phyloP scores from a whole-genome alignment of 2,888 invertebrate species.

The Acrocyrtus sp. region DNA sequence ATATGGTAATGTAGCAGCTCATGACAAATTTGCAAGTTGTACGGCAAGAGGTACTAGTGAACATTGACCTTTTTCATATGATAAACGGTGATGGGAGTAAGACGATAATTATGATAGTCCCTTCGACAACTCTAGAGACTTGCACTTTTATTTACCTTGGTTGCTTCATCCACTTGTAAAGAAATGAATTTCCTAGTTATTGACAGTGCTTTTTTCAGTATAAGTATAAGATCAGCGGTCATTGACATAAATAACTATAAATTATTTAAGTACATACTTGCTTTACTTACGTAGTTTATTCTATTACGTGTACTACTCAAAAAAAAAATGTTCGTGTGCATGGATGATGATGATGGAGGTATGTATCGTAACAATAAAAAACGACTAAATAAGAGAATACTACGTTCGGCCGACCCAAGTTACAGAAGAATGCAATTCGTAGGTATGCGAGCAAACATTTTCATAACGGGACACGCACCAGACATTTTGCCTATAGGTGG shows the following conservation, averaged over 20 bases:
- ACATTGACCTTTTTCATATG: slow-evolving; percentile 54
- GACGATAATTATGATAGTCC: not conserved
- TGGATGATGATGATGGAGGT: no score
- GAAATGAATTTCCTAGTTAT: slow-evolving; percentile 53
- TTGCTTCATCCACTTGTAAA: slow-evolving; percentile 7
- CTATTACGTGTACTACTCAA: no score
- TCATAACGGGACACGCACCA: slow-evolving; percentile 35
- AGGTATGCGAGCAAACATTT: slow-evolving; percentile 12
- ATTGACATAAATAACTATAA: slow-evolving; percentile 48
- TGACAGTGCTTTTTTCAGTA: slow-evolving; percentile 28
- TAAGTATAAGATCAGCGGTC: slow-evolving; percentile 38
- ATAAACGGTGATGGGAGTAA: no score
- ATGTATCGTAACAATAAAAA: not conserved
- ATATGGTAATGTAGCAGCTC: slow-evolving; percentile 4
- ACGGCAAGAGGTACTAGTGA: slow-evolving; percentile 14
- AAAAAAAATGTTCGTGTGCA: no score
- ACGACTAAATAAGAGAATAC: not conserved
- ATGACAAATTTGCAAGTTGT: not conserved
- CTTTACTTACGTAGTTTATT: no score
- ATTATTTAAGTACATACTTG: no score
- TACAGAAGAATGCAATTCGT: not conserved
- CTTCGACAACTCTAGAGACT: not conserved
- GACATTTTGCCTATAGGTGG: slow-evolving; percentile 12
- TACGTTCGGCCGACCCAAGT: not conserved
- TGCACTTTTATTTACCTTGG: not conserved